Conservation (phyloP, 2,888 invertebrate genomes). For the Dryomyza anilis region DNA sequence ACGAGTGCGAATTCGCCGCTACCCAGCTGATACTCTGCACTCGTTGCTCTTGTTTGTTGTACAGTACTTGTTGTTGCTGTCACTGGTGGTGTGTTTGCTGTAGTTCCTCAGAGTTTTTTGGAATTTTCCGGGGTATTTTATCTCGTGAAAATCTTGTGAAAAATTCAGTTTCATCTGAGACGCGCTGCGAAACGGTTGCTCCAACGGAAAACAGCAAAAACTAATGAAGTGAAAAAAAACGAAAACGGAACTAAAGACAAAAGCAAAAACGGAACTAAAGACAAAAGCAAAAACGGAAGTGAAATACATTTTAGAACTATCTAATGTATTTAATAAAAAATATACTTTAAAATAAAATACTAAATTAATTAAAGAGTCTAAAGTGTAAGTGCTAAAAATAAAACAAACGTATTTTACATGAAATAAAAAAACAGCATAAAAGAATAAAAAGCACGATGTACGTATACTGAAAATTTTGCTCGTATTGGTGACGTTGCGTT, state of each 20-base stretch:
- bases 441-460: too few species aligned
- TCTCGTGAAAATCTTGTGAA: slow-evolving; percentile 45
- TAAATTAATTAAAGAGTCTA: not conserved
- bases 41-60: not conserved
- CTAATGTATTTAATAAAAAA: too few species aligned
- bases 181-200: slow-evolving; percentile 57
- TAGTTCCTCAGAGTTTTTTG: not conserved
- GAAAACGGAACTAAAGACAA: not conserved
- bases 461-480: slow-evolving; percentile 9
- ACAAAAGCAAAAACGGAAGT: not conserved
- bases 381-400: too few species aligned
- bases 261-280: not conserved
- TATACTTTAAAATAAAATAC: too few species aligned
- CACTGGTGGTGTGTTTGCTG: not conserved
- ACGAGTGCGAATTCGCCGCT: slow-evolving; percentile 11
- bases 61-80: too few species aligned
- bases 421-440: too few species aligned
- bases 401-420: too few species aligned
- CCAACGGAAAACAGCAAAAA: slow-evolving; percentile 28
- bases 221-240: slow-evolving; percentile 2
- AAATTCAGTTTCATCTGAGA: slow-evolving; percentile 61
- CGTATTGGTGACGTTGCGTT: not conserved
- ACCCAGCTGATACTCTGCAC: not conserved
- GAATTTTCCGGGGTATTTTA: slow-evolving; percentile 48
- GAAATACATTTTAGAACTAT: not conserved